Evolutionary conservation across 1,140 invertebrate genomes (phyloP).

Genomic region (Bathynomus jamesi): DNA sequence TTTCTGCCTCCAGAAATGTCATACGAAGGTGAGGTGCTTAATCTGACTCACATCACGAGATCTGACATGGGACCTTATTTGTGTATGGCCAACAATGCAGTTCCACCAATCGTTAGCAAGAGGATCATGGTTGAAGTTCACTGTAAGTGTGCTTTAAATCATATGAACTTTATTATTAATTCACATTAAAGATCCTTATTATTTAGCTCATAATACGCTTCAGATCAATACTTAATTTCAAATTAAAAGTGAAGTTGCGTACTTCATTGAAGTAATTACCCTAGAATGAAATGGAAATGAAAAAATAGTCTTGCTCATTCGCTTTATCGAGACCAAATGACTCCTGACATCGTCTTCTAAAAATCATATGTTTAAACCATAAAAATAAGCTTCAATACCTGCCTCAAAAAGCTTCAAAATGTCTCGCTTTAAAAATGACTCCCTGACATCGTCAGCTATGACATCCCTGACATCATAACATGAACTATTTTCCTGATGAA

Average conservation of each 20-base stretch:
- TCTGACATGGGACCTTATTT: conserved; percentile 79
- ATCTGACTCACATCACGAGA: conserved; percentile 65
- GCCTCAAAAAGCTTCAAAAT: too few relatives aligned
- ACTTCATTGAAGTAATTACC: neutral
- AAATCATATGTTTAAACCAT: too few relatives aligned
- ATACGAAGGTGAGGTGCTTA: conserved; percentile 64
- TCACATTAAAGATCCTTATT: neutral
- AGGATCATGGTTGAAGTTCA: conserved; percentile 74
- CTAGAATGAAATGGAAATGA: too few relatives aligned
- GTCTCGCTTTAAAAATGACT: too few relatives aligned
- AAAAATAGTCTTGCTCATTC: too few relatives aligned
- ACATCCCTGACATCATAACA: too few relatives aligned
- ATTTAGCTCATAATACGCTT: neutral
- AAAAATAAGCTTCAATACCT: too few relatives aligned
- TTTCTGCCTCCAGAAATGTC: conserved; percentile 46
- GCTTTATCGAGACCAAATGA: too few relatives aligned
- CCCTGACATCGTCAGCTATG: too few relatives aligned
- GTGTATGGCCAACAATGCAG: conserved; percentile 80
- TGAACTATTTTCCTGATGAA: too few relatives aligned
- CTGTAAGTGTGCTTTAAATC: conserved; percentile 60
- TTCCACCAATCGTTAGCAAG: conserved; percentile 79
- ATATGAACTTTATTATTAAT: too few relatives aligned
- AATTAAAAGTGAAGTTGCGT: neutral
- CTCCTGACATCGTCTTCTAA: too few relatives aligned
- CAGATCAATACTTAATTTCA: neutral